Base-by-base conservation (phyloP, 2,797 vertebrate species). In the Rhynchonycteris naso region DNA sequence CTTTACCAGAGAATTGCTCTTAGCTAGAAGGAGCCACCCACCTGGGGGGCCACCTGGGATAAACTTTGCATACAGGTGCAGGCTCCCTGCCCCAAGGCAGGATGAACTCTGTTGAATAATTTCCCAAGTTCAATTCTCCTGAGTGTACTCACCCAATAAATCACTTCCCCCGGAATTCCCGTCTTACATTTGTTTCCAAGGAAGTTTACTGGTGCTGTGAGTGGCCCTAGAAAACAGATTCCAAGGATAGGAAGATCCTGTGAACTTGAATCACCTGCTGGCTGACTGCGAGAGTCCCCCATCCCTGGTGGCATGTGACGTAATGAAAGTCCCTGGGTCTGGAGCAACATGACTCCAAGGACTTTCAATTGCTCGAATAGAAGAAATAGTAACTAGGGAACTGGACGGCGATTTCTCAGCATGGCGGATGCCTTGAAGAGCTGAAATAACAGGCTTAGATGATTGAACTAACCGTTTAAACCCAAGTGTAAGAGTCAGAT, bases 41-140 rank as follows among this genome's bases (percentile, higher is more conserved):
- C 2, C 47, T 30, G 16, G 6, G 4, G 15, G 3, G 1, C 4
- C 0, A 33, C 18, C 56, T 30, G 7, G 5, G 5, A 19, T 9
- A 74, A 12, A 50, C 15, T 33, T 88, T 89, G 8, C 8, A 0
- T 26, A 18, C 9, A 26, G 14, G 35, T n/a, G 1, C 9, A 10
- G 5, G 3, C 6, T 30, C 30, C 43, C 30, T 24, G 13, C 61
- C 30, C 58, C 38, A n/a, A 30, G 68, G 3, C 2, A 63, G 4
- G 19, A 54, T 28, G 54, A 43, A 59, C 24, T 88, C 15, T 33
- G 4, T 1, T 6, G 38, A 72, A 3, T 2, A 52, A 5, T 43
- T 79, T 33, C 38, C 9, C 47, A 33, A 28, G 15, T 66, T 22
- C 15, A 33, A 54, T 88, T 66, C 43, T 90, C 63, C 22, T 54